Percentiles rank a stretch among this genome's conserved stretches.
phyloP scores from a whole-genome alignment of 2,797 vertebrate genomes.

The Pantherophis vulpinus region DNA sequence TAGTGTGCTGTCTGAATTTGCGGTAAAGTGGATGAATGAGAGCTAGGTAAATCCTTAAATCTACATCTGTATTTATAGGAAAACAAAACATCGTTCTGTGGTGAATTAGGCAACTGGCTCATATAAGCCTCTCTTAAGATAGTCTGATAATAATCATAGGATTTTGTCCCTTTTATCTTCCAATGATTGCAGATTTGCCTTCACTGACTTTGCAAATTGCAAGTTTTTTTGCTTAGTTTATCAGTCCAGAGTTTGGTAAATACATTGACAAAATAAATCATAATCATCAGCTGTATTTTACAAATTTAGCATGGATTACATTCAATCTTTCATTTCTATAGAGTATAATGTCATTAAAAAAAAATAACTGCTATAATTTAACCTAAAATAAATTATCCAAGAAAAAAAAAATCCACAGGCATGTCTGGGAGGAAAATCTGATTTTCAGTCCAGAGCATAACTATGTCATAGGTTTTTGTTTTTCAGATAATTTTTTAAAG shows the following conservation, averaged over 20 bases:
- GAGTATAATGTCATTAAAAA: background rate
- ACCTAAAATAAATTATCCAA: slow-evolving; percentile 6
- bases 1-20: background rate
- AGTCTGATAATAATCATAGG: background rate
- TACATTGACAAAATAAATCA: background rate
- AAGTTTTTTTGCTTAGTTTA: background rate
- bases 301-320: background rate
- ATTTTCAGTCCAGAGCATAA: background rate
- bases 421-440: background rate
- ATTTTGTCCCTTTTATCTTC: background rate
- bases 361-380: background rate
- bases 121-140: background rate
- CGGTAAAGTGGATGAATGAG: background rate
- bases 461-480: background rate
- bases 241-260: too few species aligned
- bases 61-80: background rate
- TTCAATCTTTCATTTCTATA: background rate
- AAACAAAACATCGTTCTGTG: background rate
- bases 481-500: background rate
- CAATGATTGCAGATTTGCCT: background rate
- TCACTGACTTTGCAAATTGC: background rate
- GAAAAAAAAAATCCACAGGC: background rate
- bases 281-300: background rate
- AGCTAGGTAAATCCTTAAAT: background rate
- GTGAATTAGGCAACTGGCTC: background rate